Evolutionary conservation across 2,113 vertebrate genomes (phyloP), one percentile per base, ranked within the genome.

Genomic region (Eidolon helvum): DNA sequence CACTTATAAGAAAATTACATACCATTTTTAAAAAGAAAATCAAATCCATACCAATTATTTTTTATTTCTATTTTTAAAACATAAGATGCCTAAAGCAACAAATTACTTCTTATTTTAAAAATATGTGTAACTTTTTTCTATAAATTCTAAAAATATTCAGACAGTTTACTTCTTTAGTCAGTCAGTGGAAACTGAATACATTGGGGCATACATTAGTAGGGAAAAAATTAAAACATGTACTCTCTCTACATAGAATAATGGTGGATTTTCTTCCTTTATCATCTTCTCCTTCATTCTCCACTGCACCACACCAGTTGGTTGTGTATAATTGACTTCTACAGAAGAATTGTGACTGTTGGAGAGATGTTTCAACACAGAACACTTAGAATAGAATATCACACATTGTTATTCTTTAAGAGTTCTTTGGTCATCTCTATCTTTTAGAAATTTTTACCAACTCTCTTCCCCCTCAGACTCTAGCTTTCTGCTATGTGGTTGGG

Each of bases 141-240:
- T 79, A 91, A 91, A 66, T 95, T 82, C 90, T 85, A 77, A 95
- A 97, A 95, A 63, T 69, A 75, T 14, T 66, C 77, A 80, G 30
- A 55, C 15, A 57, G 38, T 53, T 45, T 69, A 40, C 53, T 53
- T 40, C 63, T 15, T 75, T 16, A 35, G 77, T 33, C 87, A 86
- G 69, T 61, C 85, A 53, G 10, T 9, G 35, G 11, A 63, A n/a
- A 66, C 7, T 59, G 16, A 86, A 35, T 30, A 1, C 55, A 35
- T 0, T 66, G 45, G 12, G 22, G 3, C 38, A 35, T 8, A 77
- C 10, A 57, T 0, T 4, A 18, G n/a, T 28, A 50, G 79, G 65
- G 10, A 77, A 80, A 75, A 53, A 35, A 12, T 15, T 5, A 68
- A 92, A 55, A 53, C 15, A 33, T 0, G 0, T 22, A 14, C 0